Evolutionary conservation across 2,797 vertebrate genomes (phyloP), one percentile per base, ranked within the genome.

Genomic region (Chiroxiphia lanceolata): DNA sequence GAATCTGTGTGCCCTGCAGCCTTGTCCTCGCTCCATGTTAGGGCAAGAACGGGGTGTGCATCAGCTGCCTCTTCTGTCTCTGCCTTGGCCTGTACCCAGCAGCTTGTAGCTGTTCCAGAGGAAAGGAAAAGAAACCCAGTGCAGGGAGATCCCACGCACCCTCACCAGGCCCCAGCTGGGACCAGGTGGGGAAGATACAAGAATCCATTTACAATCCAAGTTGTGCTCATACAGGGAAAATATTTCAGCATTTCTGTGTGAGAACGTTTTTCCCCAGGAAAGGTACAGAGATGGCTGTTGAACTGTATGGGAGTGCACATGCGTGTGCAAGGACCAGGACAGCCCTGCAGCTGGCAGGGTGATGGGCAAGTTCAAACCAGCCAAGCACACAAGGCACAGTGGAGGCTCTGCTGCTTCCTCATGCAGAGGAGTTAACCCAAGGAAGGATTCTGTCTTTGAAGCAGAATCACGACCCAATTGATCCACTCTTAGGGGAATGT

Each of bases 11-110:
- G 74, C 94, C 90, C 88, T 84, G 80, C 70, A 95, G 80, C 77
- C 54, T 54, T 61, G 70, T 91, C 83, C 85, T 91, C 92, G 0
- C 90, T 96, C 96, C 96, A 95, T 97, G 93, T 96, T 96, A 95
- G 95, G 96, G 94, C 94, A 97, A 82, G 93, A 95, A 86, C 1
- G 0, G 88, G 20, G 77, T 65, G 65, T 57, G 59, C 93, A 84
- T 83, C 72, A 61, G 90, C 85, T 86, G 90, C 74, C 86, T 88
- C 59, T 74, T 83, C 85, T 87, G 81, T 69, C 70, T 91, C 72
- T 90, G 83, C 88, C 86, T 82, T 97, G 96, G 96, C 94, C 72
- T 11, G 47, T 33, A 54, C 51, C 90, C 96, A 95, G 92, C 11
- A 87, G 54, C 80, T 29, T 60, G 63, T 11, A 82, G 59, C 59